Evolutionary conservation across 2,113 vertebrate genomes (phyloP), one percentile per base, ranked within the genome.

Genomic region (Ptilorrhoa leucosticta): DNA sequence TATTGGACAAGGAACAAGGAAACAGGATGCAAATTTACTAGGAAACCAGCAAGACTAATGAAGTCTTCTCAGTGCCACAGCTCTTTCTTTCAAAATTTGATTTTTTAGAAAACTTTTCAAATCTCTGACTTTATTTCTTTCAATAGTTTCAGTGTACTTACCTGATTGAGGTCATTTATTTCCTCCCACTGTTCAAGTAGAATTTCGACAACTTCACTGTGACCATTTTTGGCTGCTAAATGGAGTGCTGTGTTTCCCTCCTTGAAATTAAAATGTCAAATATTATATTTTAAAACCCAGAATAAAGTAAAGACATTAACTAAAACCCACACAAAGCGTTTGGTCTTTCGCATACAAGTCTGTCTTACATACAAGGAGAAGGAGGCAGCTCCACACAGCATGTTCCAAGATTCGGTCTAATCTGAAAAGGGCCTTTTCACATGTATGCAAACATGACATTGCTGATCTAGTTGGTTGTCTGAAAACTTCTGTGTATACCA

Each of bases 171-270:
- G 87, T 98, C 97, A 95, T 99, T 97, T 76, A 98, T 96, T 83
- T 98, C 98, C 85, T 98, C 96, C 97, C 98, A 98, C 33, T 97
- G 97, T 47, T 96, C 71, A 60, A 99, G 97, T 44, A 99, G 98
- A 91, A 98, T 95, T 65, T 97, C 95, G 71, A 99, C 65, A 0
- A 83, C 97, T 26, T 97, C 92, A 31, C 87, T 86, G 85, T 99
- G 99, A 71, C 98, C 98, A 37, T 98, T 98, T 96, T 92, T 98
- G 45, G 98, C 98, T 92, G 98, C 98, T 71, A 99, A 98, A 94
- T 99, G 99, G 81, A 99, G 94, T 66, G 99, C 98, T 9, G 98
- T 98, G 95, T 99, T 99, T 81, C 99, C 99, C 26, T 98, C 98
- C 99, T 99, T 96, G 45, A 96, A 97, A 83, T 92, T 13, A 94